Percentiles rank a stretch among this genome's conserved stretches.
Evolutionary conservation across 2,113 vertebrate genomes (phyloP).

Genomic region (Procavia capensis): DNA sequence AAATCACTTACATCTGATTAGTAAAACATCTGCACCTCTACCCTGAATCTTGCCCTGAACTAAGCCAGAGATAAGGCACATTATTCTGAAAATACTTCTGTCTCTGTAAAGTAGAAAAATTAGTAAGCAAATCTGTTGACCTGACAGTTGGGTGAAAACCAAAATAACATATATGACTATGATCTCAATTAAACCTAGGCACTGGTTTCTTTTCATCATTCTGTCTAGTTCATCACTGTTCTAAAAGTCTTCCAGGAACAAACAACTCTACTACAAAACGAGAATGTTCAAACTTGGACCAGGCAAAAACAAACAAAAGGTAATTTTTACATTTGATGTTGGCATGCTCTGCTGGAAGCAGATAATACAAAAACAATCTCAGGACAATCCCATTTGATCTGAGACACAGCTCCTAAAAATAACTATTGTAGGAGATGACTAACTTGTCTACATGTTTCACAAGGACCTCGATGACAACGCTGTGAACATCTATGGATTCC

Average conservation of each 20-base stretch:
- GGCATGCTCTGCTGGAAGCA: background rate
- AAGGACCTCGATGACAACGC: conserved; percentile 96
- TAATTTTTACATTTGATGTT: background rate
- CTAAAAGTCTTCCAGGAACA: conserved; percentile 34
- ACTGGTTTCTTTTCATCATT: background rate
- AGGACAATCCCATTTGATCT: background rate
- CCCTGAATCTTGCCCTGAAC: background rate
- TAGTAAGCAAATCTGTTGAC: background rate
- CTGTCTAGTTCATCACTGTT: conserved; percentile 20
- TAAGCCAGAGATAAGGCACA: background rate
- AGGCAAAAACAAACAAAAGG: conserved; percentile 26
- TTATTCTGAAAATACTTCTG: background rate
- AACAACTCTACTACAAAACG: background rate
- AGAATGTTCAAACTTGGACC: conserved; percentile 23
- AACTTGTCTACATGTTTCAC: conserved; percentile 98
- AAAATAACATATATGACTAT: background rate
- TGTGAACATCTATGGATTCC: conserved; percentile 96
- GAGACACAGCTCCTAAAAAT: background rate
- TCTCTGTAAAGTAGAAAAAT: background rate
- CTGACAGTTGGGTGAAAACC: background rate
- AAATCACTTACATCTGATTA: conserved; percentile 15
- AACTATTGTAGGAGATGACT: conserved; percentile 57
- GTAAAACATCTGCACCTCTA: background rate
- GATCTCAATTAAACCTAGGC: background rate
- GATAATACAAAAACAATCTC: conserved; percentile 4